These are phyloP conservation scores for Eutolmus rufibarbis DNA, from an alignment of 2,888 invertebrate genomes.

Conservation along the genomic window DNA sequence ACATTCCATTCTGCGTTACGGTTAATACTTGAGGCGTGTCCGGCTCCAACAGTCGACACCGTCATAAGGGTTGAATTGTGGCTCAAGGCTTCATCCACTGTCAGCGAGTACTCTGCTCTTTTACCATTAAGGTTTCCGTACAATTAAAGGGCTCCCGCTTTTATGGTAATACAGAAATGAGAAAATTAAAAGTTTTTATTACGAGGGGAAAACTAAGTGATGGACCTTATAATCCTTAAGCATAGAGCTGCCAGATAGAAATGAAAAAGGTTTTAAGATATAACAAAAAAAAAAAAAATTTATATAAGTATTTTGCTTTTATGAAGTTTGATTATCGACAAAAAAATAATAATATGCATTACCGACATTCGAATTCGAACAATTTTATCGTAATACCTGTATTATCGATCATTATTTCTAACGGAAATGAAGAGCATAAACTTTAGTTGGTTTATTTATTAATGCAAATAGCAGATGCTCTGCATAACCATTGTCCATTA, in stretches of 20 bases:
- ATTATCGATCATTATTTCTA: background rate
- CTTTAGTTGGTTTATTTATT: background rate
- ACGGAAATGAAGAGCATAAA: background rate
- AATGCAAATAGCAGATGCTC: background rate
- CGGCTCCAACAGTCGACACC: background rate
- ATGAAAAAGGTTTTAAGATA: background rate
- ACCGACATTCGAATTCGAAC: too few species aligned
- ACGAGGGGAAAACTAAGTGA: background rate
- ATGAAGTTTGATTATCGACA: too few species aligned
- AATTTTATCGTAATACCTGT: too few species aligned
- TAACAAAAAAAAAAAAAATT: too few species aligned
- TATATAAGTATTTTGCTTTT: too few species aligned
- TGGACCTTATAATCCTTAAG: background rate
- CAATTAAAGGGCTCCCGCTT: background rate
- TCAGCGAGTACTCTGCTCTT: background rate
- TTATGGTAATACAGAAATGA: background rate
- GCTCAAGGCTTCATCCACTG: background rate
- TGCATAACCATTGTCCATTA: background rate
- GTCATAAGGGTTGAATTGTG: background rate
- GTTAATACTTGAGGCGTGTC: background rate
- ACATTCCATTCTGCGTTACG: background rate
- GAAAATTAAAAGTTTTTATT: background rate
- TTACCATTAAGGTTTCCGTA: background rate
- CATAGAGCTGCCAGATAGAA: background rate
- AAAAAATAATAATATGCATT: too few species aligned